phyloP scores from a whole-genome alignment of 2,797 vertebrate genomes.

The Phalanger gymnotis region DNA sequence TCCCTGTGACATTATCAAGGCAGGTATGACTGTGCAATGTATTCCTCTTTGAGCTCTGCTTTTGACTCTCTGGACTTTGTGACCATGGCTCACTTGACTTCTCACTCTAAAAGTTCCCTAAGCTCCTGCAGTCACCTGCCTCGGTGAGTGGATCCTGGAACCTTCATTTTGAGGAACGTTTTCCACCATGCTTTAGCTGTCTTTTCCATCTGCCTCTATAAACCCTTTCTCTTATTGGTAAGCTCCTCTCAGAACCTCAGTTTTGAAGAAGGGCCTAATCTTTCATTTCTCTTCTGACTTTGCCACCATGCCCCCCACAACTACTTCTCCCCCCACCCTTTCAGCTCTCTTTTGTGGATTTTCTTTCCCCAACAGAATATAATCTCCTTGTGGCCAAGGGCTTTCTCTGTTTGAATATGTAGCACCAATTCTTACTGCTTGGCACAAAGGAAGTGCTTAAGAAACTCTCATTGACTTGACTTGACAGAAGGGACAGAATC shows the following conservation, averaged over 20 bases:
- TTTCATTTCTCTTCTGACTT: neutral
- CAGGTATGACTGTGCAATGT: neutral
- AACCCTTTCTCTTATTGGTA: neutral
- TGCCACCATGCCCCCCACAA: neutral
- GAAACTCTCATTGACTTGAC: neutral
- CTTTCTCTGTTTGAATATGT: neutral
- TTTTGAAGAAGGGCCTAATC: neutral
- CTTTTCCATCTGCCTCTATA: neutral
- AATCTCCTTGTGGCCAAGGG: neutral
- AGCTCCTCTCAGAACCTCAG: neutral
- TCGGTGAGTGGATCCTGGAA: neutral
- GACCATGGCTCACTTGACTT: neutral
- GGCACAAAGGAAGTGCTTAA: neutral
- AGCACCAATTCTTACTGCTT: neutral
- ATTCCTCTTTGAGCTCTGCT: neutral
- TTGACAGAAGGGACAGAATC: neutral
- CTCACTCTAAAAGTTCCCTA: neutral
- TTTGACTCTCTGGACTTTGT: neutral
- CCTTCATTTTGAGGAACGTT: neutral
- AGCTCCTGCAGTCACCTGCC: neutral
- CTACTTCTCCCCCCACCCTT: neutral
- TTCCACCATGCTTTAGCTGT: neutral
- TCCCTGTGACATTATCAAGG: neutral
- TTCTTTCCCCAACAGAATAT: neutral
- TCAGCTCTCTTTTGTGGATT: neutral